These are phyloP conservation scores for Agapostemon virescens DNA, from an alignment of 2,888 invertebrate species.

Conservation along the genomic window DNA sequence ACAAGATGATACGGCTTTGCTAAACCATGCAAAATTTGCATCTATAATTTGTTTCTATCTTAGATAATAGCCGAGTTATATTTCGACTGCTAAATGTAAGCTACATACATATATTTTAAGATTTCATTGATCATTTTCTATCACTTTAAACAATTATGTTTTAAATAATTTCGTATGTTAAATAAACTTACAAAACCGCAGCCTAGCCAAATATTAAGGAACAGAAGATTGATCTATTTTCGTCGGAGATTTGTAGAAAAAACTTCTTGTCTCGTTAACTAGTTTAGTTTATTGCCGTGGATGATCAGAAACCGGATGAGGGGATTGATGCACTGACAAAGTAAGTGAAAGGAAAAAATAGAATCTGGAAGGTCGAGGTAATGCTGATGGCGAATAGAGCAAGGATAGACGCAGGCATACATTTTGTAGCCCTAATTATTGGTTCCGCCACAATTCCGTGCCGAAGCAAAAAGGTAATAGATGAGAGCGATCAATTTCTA, in stretches of 20 bases:
- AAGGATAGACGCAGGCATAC: slow-evolving; percentile 61
- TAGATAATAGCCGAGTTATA: too few relatives aligned
- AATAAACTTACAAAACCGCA: not conserved
- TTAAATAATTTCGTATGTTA: too few relatives aligned
- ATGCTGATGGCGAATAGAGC: slow-evolving; percentile 54
- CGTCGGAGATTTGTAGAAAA: not conserved
- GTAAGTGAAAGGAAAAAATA: slow-evolving; percentile 53
- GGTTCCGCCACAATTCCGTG: slow-evolving; percentile 73
- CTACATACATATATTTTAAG: too few relatives aligned
- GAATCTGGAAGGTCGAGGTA: slow-evolving; percentile 44
- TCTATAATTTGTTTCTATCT: too few relatives aligned
- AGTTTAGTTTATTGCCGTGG: not conserved
- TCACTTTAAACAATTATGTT: too few relatives aligned
- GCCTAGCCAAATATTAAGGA: not conserved
- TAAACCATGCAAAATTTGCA: too few relatives aligned
- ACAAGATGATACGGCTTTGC: too few relatives aligned
- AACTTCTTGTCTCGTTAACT: not conserved
- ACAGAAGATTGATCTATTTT: not conserved
- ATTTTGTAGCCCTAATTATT: slow-evolving; percentile 72
- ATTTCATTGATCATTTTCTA: too few relatives aligned
- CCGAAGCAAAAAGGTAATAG: slow-evolving; percentile 75
- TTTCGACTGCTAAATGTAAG: too few relatives aligned
- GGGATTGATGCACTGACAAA: slow-evolving; percentile 12
- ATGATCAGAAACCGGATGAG: not conserved
- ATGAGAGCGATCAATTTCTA: slow-evolving; percentile 77